A percentile compares a stretch with the other conserved stretches of the same genome.
These are phyloP conservation scores for Dastarcus helophoroides DNA, from an alignment of 2,888 invertebrate species.

Conservation along the genomic window DNA sequence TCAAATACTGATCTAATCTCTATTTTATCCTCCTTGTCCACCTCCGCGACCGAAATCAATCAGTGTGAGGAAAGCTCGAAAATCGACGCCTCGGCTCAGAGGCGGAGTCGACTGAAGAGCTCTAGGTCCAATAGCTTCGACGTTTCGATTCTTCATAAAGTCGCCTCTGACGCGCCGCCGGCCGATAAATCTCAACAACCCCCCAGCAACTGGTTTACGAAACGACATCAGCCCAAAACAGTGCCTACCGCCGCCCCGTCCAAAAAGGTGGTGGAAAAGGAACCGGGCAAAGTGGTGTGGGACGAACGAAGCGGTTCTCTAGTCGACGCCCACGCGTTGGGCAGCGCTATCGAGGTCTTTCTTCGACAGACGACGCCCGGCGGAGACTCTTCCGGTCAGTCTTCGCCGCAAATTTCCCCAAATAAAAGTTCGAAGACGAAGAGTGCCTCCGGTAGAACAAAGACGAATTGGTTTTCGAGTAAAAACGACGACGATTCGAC, in stretches of 20 bases:
- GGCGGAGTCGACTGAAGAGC: constrained; percentile 49
- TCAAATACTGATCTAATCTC: constrained; percentile 71
- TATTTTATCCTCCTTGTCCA: constrained; percentile 67
- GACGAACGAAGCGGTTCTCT: constrained; percentile 66
- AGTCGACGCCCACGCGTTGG: constrained; percentile 68
- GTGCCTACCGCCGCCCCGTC: neutral
- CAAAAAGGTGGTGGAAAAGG: constrained; percentile 25
- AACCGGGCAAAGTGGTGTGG: constrained; percentile 51
- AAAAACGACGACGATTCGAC: constrained; percentile 54
- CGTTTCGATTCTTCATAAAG: constrained; percentile 56
- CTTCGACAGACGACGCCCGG: constrained; percentile 50
- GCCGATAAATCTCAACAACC: constrained; percentile 19
- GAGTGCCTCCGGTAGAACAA: constrained; percentile 19
- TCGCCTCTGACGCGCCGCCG: constrained; percentile 32
- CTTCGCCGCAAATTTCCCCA: constrained; percentile 13
- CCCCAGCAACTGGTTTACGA: constrained; percentile 64
- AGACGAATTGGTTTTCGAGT: constrained; percentile 45
- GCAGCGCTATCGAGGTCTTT: constrained; percentile 76
- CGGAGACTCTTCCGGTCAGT: constrained; percentile 20
- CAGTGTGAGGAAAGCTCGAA: constrained; percentile 19
- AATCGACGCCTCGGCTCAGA: constrained; percentile 35
- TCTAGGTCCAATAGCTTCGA: constrained; percentile 79
- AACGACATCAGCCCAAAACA: constrained; percentile 56
- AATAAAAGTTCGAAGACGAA: constrained; percentile 25
- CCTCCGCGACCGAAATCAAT: constrained; percentile 70